Percentiles rank a stretch among this genome's conserved stretches.
Conservation (phyloP, 2,797 vertebrate species). For the Sebastes iracundus region DNA sequence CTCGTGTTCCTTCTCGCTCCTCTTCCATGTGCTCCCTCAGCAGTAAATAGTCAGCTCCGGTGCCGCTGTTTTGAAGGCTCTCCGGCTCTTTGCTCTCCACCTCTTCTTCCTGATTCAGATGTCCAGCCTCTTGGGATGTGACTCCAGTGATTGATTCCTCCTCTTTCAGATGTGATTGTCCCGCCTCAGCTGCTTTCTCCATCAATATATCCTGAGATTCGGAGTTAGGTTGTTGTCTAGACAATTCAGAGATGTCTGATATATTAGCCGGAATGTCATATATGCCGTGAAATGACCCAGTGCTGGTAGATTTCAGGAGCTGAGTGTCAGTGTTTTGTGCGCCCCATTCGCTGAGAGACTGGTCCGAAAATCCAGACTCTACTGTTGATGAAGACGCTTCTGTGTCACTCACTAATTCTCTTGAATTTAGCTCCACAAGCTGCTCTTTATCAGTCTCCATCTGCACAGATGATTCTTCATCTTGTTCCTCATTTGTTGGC, state of each 20-base stretch:
- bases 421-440: constrained; percentile 3
- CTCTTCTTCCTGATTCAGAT: constrained; percentile 52
- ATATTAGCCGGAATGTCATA: background rate
- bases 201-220: background rate
- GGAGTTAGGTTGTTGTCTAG: background rate
- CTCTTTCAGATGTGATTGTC: background rate
- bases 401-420: constrained; percentile 17
- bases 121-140: background rate
- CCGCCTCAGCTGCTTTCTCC: constrained; percentile 1
- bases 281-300: background rate
- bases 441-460: constrained; percentile 7
- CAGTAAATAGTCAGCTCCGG: constrained; percentile 7
- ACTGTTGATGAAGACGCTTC: constrained; percentile 29
- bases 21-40: constrained; percentile 28
- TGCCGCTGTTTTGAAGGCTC: constrained; percentile 45
- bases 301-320: background rate
- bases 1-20: background rate
- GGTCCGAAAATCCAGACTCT: constrained; percentile 41
- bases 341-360: background rate
- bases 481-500: background rate
- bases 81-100: constrained; percentile 46
- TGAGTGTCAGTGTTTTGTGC: background rate
- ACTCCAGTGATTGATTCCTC: constrained; percentile 4
- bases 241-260: constrained; percentile 9
- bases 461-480: background rate